These are phyloP conservation scores for Drosophila virilis DNA, from an alignment of 1,140 invertebrate genomes.

Conservation along the genomic window DNA sequence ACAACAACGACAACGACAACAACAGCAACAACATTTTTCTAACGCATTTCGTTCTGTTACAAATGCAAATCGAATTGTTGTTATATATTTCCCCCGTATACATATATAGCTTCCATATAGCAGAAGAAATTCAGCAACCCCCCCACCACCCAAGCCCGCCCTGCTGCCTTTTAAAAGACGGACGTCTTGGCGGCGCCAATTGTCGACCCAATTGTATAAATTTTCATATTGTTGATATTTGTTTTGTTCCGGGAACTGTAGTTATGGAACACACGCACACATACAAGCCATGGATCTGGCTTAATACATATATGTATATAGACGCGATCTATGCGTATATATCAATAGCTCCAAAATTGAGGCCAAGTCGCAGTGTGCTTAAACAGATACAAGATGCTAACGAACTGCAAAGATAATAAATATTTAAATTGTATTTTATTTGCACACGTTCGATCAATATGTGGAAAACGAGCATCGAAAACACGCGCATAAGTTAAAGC, in stretches of 20 bases:
- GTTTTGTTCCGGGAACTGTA: conserved; percentile 30
- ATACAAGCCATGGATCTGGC: too few relatives aligned
- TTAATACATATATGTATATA: background rate
- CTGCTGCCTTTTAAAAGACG: background rate
- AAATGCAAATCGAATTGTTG: conserved; percentile 72
- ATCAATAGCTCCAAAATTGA: conserved; percentile 49
- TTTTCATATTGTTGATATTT: conserved; percentile 28
- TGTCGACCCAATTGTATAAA: conserved; percentile 68
- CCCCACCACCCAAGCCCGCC: background rate
- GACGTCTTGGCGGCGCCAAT: conserved; percentile 56
- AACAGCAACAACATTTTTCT: conserved; percentile 34
- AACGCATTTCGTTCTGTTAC: conserved; percentile 77
- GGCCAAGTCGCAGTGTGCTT: conserved; percentile 57
- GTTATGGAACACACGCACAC: background rate
- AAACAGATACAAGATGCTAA: conserved; percentile 82
- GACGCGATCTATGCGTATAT: background rate
- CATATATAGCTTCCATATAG: background rate
- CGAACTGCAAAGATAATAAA: conserved; percentile 83
- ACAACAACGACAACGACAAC: conserved; percentile 9
- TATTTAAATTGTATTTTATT: conserved; percentile 84
- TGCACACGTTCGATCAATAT: conserved; percentile 83
- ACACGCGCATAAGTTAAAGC: conserved; percentile 50
- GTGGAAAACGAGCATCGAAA: conserved; percentile 54
- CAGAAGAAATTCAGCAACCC: background rate
- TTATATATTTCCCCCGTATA: conserved; percentile 1